Evolutionary conservation across 1,140 invertebrate species (phyloP).

Genomic region (Mya arenaria): DNA sequence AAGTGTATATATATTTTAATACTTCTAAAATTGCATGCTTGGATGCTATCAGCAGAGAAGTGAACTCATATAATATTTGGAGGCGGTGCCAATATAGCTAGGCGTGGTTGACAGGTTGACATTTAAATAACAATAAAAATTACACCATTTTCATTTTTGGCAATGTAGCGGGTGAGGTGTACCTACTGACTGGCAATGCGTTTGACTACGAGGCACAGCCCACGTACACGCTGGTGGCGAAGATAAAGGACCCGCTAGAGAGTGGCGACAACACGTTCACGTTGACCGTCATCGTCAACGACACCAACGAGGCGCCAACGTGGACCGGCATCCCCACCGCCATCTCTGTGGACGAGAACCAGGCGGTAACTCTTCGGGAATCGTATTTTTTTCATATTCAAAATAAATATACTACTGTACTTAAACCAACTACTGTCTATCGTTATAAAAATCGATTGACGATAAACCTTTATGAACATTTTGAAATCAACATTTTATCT

Average conservation of each 20-base stretch:
- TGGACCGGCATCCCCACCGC: constrained; percentile 12
- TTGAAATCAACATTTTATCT: too few species aligned
- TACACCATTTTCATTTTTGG: too few species aligned
- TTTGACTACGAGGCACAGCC: constrained; percentile 5
- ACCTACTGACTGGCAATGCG: not conserved
- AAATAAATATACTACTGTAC: not conserved
- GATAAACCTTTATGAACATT: too few species aligned
- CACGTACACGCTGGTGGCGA: not conserved
- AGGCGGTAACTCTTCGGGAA: not conserved
- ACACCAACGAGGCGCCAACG: constrained; percentile 34
- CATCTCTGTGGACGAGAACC: not conserved
- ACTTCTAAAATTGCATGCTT: too few species aligned
- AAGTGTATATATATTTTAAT: too few species aligned
- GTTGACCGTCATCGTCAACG: constrained; percentile 15
- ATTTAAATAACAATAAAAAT: too few species aligned
- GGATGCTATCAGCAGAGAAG: too few species aligned
- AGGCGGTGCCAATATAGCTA: too few species aligned
- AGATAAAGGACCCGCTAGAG: constrained; percentile 23
- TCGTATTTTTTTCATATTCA: not conserved
- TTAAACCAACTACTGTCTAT: too few species aligned
- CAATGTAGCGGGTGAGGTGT: constrained; percentile 37
- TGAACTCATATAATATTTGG: too few species aligned
- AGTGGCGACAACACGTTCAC: not conserved
- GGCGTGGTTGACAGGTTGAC: too few species aligned
- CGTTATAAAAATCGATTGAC: too few species aligned